phyloP scores from a whole-genome alignment of 2,113 vertebrate genomes.

The Percina caprodes region DNA sequence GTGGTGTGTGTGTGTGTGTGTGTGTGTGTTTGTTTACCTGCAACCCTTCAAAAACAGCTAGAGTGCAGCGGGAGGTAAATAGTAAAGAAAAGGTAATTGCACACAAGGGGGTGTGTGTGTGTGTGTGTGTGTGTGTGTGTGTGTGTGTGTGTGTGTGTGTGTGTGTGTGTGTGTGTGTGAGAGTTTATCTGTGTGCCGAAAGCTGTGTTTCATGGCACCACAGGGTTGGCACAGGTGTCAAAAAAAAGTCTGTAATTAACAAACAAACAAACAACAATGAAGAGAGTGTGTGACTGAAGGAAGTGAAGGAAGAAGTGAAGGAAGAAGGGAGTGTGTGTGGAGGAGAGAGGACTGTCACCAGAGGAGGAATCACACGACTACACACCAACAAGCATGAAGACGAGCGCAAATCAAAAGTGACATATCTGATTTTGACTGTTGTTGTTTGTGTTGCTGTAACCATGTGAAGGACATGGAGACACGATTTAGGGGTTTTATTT shows the following conservation, averaged over 20 bases:
- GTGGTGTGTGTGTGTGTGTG: too few relatives aligned
- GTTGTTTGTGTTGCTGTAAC: too few relatives aligned
- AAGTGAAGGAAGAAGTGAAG: too few relatives aligned
- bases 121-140: slow-evolving; percentile 34
- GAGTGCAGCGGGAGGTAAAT: slow-evolving; percentile 72
- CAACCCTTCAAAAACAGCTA: slow-evolving; percentile 59
- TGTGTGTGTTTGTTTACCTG: slow-evolving; percentile 85
- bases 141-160: slow-evolving; percentile 32
- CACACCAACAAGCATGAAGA: slow-evolving; percentile 38
- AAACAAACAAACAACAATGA: slow-evolving; percentile 83
- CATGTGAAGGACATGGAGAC: too few relatives aligned
- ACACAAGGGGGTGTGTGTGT: slow-evolving; percentile 74
- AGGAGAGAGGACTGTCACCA: slow-evolving; percentile 34
- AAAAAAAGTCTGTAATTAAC: slow-evolving; percentile 81
- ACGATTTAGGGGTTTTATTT: too few relatives aligned
- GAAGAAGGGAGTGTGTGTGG: too few relatives aligned
- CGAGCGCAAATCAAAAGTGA: background rate
- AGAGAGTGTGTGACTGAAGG: background rate
- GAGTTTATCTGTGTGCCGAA: slow-evolving; percentile 42
- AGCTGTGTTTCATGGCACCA: slow-evolving; percentile 62
- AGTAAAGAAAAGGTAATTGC: slow-evolving; percentile 83
- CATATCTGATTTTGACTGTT: background rate
- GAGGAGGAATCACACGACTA: slow-evolving; percentile 47
- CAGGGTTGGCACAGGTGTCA: slow-evolving; percentile 82
- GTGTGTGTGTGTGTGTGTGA: slow-evolving; percentile 31